Evolutionary conservation across 2,797 vertebrate genomes (phyloP).

Genomic region (Chelidonichthys spinosus): DNA sequence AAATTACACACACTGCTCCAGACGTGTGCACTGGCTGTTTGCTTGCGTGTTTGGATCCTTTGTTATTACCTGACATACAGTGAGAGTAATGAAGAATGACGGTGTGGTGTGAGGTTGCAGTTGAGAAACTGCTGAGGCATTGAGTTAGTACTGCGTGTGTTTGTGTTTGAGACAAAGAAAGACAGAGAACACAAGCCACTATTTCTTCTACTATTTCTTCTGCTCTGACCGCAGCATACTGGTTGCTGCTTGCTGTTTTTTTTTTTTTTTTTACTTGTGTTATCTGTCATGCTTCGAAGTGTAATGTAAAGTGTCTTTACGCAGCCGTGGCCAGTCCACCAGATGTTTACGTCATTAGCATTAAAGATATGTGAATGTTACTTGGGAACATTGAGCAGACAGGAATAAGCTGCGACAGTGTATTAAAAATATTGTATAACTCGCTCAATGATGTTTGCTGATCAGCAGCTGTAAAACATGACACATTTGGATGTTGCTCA

Average conservation of each 20-base stretch:
- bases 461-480: background rate
- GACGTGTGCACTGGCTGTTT: background rate
- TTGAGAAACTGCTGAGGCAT: background rate
- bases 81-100: background rate
- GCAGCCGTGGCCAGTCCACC: background rate
- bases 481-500: background rate
- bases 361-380: background rate
- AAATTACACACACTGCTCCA: slow-evolving; percentile 21
- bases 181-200: background rate
- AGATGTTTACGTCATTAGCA: background rate
- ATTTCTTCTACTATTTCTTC: background rate
- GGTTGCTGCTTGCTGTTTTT: background rate
- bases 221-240: background rate
- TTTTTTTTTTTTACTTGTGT: slow-evolving; percentile 1
- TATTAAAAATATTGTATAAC: background rate
- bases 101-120: slow-evolving; percentile 6
- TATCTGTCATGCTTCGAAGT: slow-evolving; percentile 18
- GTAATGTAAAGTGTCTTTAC: slow-evolving; percentile 12
- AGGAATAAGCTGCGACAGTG: background rate
- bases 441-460: background rate
- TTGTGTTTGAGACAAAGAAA: slow-evolving; percentile 23
- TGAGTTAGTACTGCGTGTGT: slow-evolving; percentile 10
- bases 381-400: background rate
- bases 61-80: slow-evolving; percentile 29
- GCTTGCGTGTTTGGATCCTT: slow-evolving; percentile 5